Evolutionary conservation across 2,888 invertebrate genomes (phyloP).

Genomic region (Cotesia congregata): DNA sequence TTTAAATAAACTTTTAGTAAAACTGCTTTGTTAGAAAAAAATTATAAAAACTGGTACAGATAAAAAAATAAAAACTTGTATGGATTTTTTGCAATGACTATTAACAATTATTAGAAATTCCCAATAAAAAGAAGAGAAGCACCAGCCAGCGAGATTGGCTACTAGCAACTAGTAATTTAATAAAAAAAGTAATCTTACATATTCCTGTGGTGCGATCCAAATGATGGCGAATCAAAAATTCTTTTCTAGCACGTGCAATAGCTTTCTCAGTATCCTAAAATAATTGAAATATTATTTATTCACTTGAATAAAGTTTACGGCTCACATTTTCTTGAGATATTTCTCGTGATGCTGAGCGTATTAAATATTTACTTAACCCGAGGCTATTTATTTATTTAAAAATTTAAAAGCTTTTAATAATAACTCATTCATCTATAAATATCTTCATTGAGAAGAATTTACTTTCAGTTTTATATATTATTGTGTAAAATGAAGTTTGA

Average conservation of each 20-base stretch:
- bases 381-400: conserved; percentile 1
- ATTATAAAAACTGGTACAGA: too few relatives aligned
- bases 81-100: too few relatives aligned
- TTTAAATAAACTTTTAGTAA: too few relatives aligned
- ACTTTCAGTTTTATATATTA: not conserved
- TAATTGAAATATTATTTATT: conserved; percentile 12
- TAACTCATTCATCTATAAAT: not conserved
- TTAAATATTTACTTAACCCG: not conserved
- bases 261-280: conserved; percentile 66
- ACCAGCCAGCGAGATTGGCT: too few relatives aligned
- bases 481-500: not conserved
- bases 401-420: conserved; percentile 10
- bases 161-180: too few relatives aligned
- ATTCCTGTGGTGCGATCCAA: conserved; percentile 80
- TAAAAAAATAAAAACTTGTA: too few relatives aligned
- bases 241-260: conserved; percentile 73
- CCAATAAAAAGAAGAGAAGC: too few relatives aligned
- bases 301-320: not conserved
- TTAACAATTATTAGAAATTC: too few relatives aligned
- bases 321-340: not conserved
- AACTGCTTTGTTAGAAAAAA: too few relatives aligned
- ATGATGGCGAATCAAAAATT: conserved; percentile 79
- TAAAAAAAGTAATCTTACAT: conserved; percentile 69
- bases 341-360: not conserved
- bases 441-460: too few relatives aligned